Evolutionary conservation across 2,113 vertebrate species (phyloP).

Genomic region (Pyrgilauda ruficollis): DNA sequence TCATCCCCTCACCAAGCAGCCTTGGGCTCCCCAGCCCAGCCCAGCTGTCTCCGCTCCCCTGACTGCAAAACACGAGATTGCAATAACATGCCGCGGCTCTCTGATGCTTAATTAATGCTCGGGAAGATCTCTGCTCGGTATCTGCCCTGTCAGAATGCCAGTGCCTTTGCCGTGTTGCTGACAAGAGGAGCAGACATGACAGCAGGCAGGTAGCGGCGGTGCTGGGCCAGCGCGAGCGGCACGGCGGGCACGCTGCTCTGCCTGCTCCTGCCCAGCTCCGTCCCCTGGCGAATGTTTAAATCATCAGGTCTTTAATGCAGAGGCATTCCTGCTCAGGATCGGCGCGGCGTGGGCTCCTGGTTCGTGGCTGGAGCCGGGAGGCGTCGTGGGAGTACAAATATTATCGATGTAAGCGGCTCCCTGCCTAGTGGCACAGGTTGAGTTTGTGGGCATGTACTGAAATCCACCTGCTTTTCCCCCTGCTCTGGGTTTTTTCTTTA

Average conservation of each 20-base stretch:
- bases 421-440: not conserved
- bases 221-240: not conserved
- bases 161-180: not conserved
- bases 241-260: not conserved
- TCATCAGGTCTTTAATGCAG: constrained; percentile 9
- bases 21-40: not conserved
- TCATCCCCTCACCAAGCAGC: not conserved
- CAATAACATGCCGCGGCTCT: not conserved
- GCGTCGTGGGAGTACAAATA: not conserved
- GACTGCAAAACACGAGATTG: not conserved
- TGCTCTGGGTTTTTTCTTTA: not conserved
- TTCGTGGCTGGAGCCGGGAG: not conserved
- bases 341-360: not conserved
- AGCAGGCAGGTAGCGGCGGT: not conserved
- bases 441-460: not conserved
- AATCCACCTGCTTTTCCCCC: not conserved
- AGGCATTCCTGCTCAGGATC: not conserved
- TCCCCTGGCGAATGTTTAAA: constrained; percentile 15
- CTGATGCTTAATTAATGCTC: not conserved
- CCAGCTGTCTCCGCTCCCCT: not conserved
- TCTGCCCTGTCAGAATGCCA: not conserved
- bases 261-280: not conserved
- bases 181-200: not conserved
- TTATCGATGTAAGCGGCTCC: not conserved
- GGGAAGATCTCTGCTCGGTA: not conserved